Evolutionary conservation across 2,888 invertebrate species (phyloP), one percentile per base, ranked within the genome.

Genomic region (Epicampocera succincta): DNA sequence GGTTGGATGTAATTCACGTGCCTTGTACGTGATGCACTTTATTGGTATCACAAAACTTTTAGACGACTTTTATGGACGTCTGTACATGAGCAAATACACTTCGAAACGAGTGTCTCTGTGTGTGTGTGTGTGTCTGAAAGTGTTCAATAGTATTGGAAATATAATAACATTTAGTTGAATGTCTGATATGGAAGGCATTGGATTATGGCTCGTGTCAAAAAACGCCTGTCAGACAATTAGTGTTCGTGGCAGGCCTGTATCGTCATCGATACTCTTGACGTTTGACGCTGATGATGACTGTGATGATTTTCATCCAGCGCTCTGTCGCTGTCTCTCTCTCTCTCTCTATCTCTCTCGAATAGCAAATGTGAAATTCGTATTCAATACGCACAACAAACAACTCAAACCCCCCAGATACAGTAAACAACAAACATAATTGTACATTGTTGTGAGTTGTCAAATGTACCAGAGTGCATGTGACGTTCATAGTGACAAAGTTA

Each of bases 401-500:
- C 48, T 15, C 33, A 44, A 3, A 38, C 40, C 25, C 21, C 33
- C 21, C 21, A 17, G 5, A 13, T 8, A 17, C 11, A 58, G 1
- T 13, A 17, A 17, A 29, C 17, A 19, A 52, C 65, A 12, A n/a
- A 29, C 29, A 52, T 40, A 54, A 19, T 15, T 6, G 19, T 13
- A 56, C 19, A 19, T 69, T 48, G 73, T 33, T 77, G 48, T 77
- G 48, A 40, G 33, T 73, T 79, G 65, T 29, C 58, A 65, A 71
- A 74, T 44, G 63, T 74, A 66, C 69, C 56, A 63, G 66, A 75
- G 38, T 82, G 78, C 74, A 78, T 75, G 71, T 75, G 82, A 78
- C 74, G 54, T 82, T 82, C 74, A 78, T 82, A 56, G 82, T 82
- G 82, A 78, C 78, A 82, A 82, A 82, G 78, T 82, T 82, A 72